Percentiles rank a stretch among this genome's conserved stretches.
Evolutionary conservation across 2,797 vertebrate species (phyloP).

Genomic region (Enteromius radiatus): DNA sequence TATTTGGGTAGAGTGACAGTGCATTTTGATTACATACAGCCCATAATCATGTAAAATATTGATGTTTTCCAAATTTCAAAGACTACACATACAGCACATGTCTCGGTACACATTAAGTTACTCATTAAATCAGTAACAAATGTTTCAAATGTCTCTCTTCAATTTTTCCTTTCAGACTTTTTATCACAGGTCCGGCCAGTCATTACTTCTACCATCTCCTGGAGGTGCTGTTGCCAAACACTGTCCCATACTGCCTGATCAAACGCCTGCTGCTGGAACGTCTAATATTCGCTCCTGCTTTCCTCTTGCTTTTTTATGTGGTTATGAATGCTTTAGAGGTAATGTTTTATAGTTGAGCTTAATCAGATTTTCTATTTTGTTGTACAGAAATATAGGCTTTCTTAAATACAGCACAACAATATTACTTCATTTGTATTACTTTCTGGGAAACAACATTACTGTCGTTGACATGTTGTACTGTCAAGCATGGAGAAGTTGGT

Average conservation of each 20-base stretch:
- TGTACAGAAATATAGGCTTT: neutral
- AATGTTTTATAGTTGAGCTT: slow-evolving; percentile 41
- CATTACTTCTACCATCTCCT: slow-evolving; percentile 88
- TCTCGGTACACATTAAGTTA: neutral
- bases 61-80: neutral
- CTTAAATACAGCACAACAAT: neutral
- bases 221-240: slow-evolving; percentile 82
- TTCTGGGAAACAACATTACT: neutral
- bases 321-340: slow-evolving; percentile 89
- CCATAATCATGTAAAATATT: neutral
- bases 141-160: neutral
- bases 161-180: slow-evolving; percentile 72
- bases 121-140: neutral
- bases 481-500: neutral
- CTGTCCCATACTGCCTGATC: slow-evolving; percentile 76
- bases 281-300: slow-evolving; percentile 84
- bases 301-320: slow-evolving; percentile 85
- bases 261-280: slow-evolving; percentile 86
- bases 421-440: neutral
- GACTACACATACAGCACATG: neutral
- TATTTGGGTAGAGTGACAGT: slow-evolving; percentile 81
- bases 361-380: neutral
- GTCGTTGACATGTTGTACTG: neutral
- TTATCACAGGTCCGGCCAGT: slow-evolving; percentile 86
- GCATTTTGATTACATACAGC: neutral